Conservation (phyloP, 2,888 invertebrate species). For the Serrognathus titanus region DNA sequence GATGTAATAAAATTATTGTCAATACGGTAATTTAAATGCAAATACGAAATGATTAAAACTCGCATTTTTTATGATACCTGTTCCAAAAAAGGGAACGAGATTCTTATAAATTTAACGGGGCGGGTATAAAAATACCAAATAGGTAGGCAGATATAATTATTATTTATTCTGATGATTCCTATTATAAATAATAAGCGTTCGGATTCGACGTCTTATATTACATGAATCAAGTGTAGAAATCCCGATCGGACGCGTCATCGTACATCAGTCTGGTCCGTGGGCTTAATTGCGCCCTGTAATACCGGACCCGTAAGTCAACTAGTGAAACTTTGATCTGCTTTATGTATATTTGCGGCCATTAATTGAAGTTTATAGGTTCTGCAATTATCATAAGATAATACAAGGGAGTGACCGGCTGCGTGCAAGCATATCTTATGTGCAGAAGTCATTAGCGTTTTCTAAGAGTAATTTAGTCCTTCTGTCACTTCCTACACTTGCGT, state of each 20-base stretch:
- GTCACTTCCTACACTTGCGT: conserved; percentile 40
- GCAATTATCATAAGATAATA: conserved; percentile 51
- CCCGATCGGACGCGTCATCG: conserved; percentile 41
- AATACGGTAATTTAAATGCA: too few relatives aligned
- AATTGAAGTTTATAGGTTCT: conserved; percentile 50
- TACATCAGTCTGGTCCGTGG: conserved; percentile 49
- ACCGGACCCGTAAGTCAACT: conserved; percentile 45
- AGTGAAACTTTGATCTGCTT: conserved; percentile 49
- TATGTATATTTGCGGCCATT: conserved; percentile 49
- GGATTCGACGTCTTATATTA: conserved; percentile 20
- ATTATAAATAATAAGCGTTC: conserved; percentile 24
- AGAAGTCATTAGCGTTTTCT: conserved; percentile 32
- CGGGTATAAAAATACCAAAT: conserved; percentile 4
- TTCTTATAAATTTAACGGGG: conserved; percentile 10
- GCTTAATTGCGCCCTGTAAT: conserved; percentile 47
- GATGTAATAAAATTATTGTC: too few relatives aligned
- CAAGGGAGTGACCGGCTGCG: conserved; percentile 45
- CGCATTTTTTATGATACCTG: too few relatives aligned
- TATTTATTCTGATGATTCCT: conserved; percentile 21
- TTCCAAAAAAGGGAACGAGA: conserved; percentile 7
- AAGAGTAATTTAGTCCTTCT: conserved; percentile 31
- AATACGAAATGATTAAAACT: too few relatives aligned
- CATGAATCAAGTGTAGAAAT: conserved; percentile 41
- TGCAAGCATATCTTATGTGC: conserved; percentile 24
- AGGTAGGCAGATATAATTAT: conserved; percentile 18